Conservation (phyloP, 30 jellyfish, hydroid and myxozoan genomes). For the Hydra vulgaris region DNA sequence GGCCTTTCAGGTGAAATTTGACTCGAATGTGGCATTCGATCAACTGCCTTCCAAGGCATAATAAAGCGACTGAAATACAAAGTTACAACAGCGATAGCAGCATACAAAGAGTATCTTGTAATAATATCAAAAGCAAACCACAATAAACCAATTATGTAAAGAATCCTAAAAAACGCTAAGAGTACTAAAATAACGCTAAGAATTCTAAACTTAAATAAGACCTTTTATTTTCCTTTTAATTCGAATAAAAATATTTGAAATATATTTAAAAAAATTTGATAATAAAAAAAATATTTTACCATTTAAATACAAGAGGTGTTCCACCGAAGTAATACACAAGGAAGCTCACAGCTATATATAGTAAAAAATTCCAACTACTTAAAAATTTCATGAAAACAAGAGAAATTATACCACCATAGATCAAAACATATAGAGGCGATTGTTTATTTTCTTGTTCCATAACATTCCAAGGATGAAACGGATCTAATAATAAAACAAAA, state of each 20-base stretch:
- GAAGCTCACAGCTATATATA: background rate
- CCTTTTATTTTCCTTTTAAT: no score
- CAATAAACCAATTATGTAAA: background rate
- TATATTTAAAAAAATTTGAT: background rate
- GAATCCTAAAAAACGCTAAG: background rate
- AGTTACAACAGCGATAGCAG: background rate
- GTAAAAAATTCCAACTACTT: background rate
- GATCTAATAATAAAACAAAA: background rate
- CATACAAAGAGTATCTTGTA: background rate
- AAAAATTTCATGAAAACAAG: background rate
- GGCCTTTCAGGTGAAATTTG: background rate
- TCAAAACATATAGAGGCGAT: background rate
- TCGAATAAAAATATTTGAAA: no score
- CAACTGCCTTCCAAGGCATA: background rate
- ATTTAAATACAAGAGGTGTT: background rate
- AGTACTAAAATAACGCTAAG: no score
- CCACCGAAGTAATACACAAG: background rate
- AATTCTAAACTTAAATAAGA: no score
- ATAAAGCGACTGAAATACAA: background rate
- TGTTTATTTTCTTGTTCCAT: background rate
- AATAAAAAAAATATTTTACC: background rate
- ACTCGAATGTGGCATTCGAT: background rate
- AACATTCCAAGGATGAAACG: background rate
- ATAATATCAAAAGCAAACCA: background rate
- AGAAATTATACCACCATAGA: background rate